A percentile compares a stretch with the other conserved stretches of the same genome.
These are phyloP conservation scores for Delphinus delphis DNA, from an alignment of 2,113 vertebrate genomes.

Conservation along the genomic window DNA sequence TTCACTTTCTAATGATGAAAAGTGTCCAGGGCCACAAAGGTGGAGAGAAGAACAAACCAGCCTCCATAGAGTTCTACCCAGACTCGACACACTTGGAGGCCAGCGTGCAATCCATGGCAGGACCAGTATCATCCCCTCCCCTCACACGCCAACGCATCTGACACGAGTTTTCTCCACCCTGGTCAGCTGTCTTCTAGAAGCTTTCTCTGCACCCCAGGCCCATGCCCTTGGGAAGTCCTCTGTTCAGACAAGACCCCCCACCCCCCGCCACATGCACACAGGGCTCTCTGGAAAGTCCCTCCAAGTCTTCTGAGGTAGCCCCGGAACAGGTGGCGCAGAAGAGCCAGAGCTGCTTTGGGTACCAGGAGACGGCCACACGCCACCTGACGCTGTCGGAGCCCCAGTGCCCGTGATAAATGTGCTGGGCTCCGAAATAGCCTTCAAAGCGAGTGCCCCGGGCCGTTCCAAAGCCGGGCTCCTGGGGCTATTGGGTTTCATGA, in stretches of 20 bases:
- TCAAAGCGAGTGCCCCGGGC: background rate
- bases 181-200: background rate
- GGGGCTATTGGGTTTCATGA: conserved; percentile 54
- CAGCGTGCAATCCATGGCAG: rapidly evolving
- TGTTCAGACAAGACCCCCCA: background rate
- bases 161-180: rapidly evolving
- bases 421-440: conserved; percentile 54
- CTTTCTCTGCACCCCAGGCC: background rate
- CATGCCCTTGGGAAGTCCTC: conserved; percentile 16
- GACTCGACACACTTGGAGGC: rapidly evolving
- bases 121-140: rapidly evolving
- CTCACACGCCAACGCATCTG: rapidly evolving
- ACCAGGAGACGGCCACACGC: background rate
- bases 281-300: background rate
- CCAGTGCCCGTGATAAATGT: background rate
- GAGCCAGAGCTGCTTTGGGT: conserved; percentile 29
- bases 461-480: background rate
- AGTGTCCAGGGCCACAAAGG: rapidly evolving
- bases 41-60: rapidly evolving
- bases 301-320: conserved; percentile 31
- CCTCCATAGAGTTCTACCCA: rapidly evolving
- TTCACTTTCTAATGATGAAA: background rate
- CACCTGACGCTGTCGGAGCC: conserved; percentile 23
- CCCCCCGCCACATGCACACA: background rate
- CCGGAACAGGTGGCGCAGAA: conserved; percentile 3